A percentile compares a stretch with the other conserved stretches of the same genome.
Evolutionary conservation across 2,113 vertebrate genomes (phyloP).

Genomic region (Climacteris rufus): DNA sequence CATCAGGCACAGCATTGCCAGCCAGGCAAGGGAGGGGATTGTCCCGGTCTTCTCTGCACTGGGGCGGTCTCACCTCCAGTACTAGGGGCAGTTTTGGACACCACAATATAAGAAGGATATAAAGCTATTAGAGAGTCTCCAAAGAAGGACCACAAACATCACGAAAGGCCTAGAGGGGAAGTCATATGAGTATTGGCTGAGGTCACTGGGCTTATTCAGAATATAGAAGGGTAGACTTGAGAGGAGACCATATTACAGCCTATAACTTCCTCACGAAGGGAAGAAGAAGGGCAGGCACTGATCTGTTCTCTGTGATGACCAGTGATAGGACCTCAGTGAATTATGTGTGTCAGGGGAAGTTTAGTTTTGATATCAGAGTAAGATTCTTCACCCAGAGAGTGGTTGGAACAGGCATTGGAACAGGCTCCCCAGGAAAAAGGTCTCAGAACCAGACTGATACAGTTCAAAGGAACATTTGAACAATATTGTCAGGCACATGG

Average conservation of each 20-base stretch:
- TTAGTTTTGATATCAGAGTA: neutral
- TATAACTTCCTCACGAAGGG: rapidly evolving
- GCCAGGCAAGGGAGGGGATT: rapidly evolving
- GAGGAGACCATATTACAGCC: no score
- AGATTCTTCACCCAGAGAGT: neutral
- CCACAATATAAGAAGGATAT: rapidly evolving
- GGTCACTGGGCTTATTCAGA: neutral
- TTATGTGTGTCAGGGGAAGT: neutral
- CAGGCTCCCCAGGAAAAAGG: neutral
- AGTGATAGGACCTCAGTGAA: neutral
- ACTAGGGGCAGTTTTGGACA: rapidly evolving
- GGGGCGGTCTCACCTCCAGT: rapidly evolving
- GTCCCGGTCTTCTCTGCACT: neutral
- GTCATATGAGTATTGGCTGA: neutral
- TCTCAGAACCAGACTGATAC: neutral
- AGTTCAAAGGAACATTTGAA: neutral
- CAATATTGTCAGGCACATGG: neutral
- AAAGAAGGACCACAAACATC: neutral
- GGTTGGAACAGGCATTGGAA: neutral
- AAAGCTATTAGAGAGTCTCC: rapidly evolving
- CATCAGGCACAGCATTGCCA: neutral
- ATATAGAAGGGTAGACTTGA: neutral
- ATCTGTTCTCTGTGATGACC: neutral
- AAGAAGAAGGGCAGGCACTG: neutral
- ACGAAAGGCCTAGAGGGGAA: neutral